phyloP scores from a whole-genome alignment of 2,888 invertebrate genomes.

The Sarcophaga caerulescens region DNA sequence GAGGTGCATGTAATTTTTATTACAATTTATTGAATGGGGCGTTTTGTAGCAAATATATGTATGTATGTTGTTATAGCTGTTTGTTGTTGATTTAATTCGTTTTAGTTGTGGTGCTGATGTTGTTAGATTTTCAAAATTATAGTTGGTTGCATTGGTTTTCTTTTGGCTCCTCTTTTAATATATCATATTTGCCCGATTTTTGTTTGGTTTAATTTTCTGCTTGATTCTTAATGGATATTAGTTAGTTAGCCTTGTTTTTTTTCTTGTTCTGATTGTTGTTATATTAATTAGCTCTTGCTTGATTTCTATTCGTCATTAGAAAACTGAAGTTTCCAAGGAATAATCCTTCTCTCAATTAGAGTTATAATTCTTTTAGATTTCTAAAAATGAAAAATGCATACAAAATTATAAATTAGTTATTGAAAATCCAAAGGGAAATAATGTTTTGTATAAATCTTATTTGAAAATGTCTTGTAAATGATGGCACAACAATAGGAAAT shows the following conservation, averaged over 20 bases:
- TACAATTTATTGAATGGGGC: slow-evolving; percentile 22
- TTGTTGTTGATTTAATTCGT: background rate
- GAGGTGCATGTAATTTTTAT: background rate
- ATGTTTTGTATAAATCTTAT: too few species aligned
- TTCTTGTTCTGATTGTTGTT: slow-evolving; percentile 40
- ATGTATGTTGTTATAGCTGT: too few species aligned
- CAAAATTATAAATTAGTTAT: slow-evolving; percentile 1
- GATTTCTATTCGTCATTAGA: slow-evolving; percentile 64
- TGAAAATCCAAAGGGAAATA: too few species aligned
- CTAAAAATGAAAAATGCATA: slow-evolving; percentile 46
- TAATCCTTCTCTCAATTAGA: slow-evolving; percentile 68
- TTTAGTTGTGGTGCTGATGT: slow-evolving; percentile 24
- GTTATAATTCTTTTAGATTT: slow-evolving; percentile 66
- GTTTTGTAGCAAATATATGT: background rate
- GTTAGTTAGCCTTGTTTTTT: background rate
- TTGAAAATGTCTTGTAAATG: too few species aligned
- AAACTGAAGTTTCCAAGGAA: slow-evolving; percentile 68
- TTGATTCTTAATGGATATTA: background rate
- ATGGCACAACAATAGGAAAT: too few species aligned
- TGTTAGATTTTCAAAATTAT: slow-evolving; percentile 19
- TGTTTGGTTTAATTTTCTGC: background rate
- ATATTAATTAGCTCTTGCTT: slow-evolving; percentile 32
- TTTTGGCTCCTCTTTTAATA: slow-evolving; percentile 19
- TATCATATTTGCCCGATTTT: slow-evolving; percentile 9
- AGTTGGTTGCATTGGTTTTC: background rate